Evolutionary conservation across 2,113 vertebrate genomes (phyloP), one percentile per base, ranked within the genome.

Genomic region (Delphinapterus leucas): DNA sequence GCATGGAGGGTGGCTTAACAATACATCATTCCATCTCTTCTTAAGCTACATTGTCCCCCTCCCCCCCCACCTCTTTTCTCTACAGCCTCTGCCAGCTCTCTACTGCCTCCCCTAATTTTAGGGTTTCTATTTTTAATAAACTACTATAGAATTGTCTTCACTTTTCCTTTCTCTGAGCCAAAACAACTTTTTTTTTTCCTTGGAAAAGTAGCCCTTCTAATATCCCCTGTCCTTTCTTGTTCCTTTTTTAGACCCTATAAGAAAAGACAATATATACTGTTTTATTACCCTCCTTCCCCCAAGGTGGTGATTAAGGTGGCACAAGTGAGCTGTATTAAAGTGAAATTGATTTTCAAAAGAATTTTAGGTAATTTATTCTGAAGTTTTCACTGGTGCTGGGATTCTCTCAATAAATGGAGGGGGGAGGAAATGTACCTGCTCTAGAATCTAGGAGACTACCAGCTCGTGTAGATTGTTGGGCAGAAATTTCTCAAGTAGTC

Each of bases 301-400:
- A 26, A 55, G 13, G 13, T 88, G 15, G 18, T 61, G 55, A 33
- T 80, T 81, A 55, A 89, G 47, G 38, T 74, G 60, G 60, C 2
- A 15, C 13, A 65, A 28, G 31, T 92, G 71, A 85, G 3, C 36
- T 85, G 20, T 13, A 38, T 88, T 83, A 80, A 87, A 81, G 44
- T 77, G 23, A 90, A 94, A 90, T 36, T 97, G 65, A 76, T 85
- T 70, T 83, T 63, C 21, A 96, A 25, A 60, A 80, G 79, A 81
- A 61, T 88, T 81, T 88, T 84, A 55, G 33, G 67, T 82, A 33
- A 44, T 92, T 93, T 79, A 74, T 84, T 83, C 25, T 90, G 36
- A 58, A 63, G 23, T 95, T 91, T 92, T 87, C 13, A 21, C 13
- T 91, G 70, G 63, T 31, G 13, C 14, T 63, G 60, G 31, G 11